Evolutionary conservation across 2,888 invertebrate genomes (phyloP), one percentile per base, ranked within the genome.

Genomic region (Melinopterus prodromus): DNA sequence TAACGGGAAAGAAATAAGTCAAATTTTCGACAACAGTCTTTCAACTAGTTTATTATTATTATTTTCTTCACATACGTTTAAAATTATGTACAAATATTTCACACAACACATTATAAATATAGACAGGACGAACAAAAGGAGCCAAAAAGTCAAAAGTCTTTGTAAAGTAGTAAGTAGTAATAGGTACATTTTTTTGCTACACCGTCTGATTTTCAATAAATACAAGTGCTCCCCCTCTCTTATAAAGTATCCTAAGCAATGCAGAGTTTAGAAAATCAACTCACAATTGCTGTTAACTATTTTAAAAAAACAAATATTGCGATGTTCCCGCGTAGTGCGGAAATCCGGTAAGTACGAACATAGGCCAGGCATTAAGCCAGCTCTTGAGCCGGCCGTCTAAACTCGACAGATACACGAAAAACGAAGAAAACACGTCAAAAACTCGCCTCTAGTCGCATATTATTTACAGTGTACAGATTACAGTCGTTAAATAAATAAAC

Each of bases 1-100:
- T 53, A 9, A 53, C 12, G 53, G 53, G 53, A 53, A 53, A 53
- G 53, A 53, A 53, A 53, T 53, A 53, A 12, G 53, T 53, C 7
- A 53, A 53, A 53, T 53, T 53, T 53, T 53, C 53, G 53, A 53
- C 53, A 53, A 53, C 53, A 53, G 53, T 53, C 53, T 53, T 53
- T 53, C 53, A 53, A 53, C 53, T 53, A 53, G 53, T 53, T 53
- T 53, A 53, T 53, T 53, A 53, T 2, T 53, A 53, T 53, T 53
- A 53, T 53, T 53, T 53, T 53, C 53, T 53, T 53, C 53, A 53
- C 53, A 53, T 53, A 53, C 53, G 53, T 53, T 53, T 9, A 53
- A 53, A 53, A 53, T 53, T 53, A 53, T 53, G 53, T 53, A 53
- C 53, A 53, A 53, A 53, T 53, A 53, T 53, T 53, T 53, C 53